Evolutionary conservation across 2,113 vertebrate species (phyloP).

Genomic region (Sisor rabdophorus): DNA sequence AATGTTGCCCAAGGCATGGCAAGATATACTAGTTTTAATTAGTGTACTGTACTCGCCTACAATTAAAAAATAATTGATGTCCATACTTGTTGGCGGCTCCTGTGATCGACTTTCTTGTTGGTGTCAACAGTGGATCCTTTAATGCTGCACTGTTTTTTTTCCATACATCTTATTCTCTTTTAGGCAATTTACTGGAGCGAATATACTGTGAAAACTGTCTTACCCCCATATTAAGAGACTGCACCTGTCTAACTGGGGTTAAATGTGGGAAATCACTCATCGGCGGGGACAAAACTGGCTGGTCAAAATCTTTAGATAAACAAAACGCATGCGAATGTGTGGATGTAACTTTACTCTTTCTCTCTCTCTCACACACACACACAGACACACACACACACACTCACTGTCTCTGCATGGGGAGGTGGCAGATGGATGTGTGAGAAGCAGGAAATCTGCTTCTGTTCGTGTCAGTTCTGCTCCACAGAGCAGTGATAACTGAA

Average conservation of each 20-base stretch:
- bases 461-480: slow-evolving; percentile 75
- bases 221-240: slow-evolving; percentile 14
- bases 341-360: not conserved
- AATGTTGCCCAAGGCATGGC: slow-evolving; percentile 99
- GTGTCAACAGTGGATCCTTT: slow-evolving; percentile 86
- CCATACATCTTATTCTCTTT: slow-evolving; percentile 66
- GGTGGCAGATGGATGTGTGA: slow-evolving; percentile 73
- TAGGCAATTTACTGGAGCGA: slow-evolving; percentile 52
- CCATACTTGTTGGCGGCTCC: slow-evolving; percentile 87
- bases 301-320: slow-evolving; percentile 16
- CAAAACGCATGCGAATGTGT: slow-evolving; percentile 1
- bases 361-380: not conserved
- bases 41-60: slow-evolving; percentile 99
- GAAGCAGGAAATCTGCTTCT: slow-evolving; percentile 74
- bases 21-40: slow-evolving; percentile 99
- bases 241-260: slow-evolving; percentile 21
- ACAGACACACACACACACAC: not conserved
- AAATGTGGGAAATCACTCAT: slow-evolving; percentile 8
- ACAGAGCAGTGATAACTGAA: slow-evolving; percentile 74
- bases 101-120: slow-evolving; percentile 91
- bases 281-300: slow-evolving; percentile 15
- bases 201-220: slow-evolving; percentile 41
- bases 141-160: not conserved
- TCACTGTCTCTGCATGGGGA: slow-evolving; percentile 60
- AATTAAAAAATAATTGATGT: slow-evolving; percentile 99